These are phyloP conservation scores for Apis florea DNA, from an alignment of 1,140 invertebrate species.

Conservation along the genomic window DNA sequence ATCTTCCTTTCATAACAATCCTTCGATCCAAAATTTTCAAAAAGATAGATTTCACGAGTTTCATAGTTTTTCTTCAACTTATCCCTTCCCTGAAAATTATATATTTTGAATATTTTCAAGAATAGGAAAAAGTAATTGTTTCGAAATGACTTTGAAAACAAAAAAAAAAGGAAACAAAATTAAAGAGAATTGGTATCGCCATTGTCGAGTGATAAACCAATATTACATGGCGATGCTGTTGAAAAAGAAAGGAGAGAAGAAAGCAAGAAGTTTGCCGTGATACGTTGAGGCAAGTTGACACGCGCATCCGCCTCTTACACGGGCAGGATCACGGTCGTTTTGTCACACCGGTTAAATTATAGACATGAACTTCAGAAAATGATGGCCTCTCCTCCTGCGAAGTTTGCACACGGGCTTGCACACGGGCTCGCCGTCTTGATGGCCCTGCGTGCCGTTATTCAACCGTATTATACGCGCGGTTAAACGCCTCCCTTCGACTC, in stretches of 20 bases:
- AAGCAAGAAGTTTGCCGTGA: not conserved
- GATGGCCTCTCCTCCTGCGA: not conserved
- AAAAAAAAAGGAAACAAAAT: no score
- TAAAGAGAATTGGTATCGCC: no score
- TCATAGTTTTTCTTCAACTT: no score
- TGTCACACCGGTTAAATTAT: not conserved
- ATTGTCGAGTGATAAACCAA: no score
- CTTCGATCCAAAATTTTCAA: no score
- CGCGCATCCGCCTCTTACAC: not conserved
- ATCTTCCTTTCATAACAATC: no score
- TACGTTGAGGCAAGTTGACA: not conserved
- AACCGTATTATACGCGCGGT: not conserved
- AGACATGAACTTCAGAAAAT: not conserved
- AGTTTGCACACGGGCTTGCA: not conserved
- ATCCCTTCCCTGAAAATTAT: no score
- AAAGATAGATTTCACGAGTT: no score
- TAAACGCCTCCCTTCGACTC: not conserved
- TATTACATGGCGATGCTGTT: no score
- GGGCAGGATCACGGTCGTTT: not conserved
- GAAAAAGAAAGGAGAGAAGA: not conserved
- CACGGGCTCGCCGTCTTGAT: not conserved
- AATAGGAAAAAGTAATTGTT: no score
- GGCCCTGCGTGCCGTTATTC: not conserved
- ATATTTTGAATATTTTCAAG: no score
- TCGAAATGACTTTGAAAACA: no score